Evolutionary conservation across 1,140 invertebrate species (phyloP), one percentile per base, ranked within the genome.

Genomic region (Diachasma alloeum): DNA sequence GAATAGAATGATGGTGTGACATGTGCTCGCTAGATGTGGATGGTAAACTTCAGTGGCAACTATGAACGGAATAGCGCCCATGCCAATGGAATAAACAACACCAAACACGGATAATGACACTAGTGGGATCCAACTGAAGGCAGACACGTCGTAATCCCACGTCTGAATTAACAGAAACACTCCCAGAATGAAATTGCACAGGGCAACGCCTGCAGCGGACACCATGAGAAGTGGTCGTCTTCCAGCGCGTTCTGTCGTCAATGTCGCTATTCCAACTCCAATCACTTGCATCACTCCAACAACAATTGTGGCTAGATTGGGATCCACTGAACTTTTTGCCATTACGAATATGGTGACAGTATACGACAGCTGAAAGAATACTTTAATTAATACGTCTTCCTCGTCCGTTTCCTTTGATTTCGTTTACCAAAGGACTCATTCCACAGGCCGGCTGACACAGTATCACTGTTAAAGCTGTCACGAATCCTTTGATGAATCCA

Each of bases 21-120:
- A 91, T 22, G 90, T 74, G 42, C 91, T 89, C 56, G 89, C 78
- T 0, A 90, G 79, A 79, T 91, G 83, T 48, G 87, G 81, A 6
- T 90, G 90, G 76, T 94, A 93, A 11, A 94, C 89, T 84, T 94
- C 94, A 0, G 92, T 90, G 53, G 92, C 89, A 0, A 94, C 83
- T 2, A 94, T 86, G 81, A 92, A 92, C 0, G 93, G 93, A 67
- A 92, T 82, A 1, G 87, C 86, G 1, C 91, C 91, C 44, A 89
- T 81, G 0, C 91, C 91, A 0, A 91, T 39, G 19, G 87, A 85
- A 66, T 90, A 91, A 0, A 88, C 84, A 1, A 92, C 82, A 66
- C 94, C 91, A 79, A 91, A 94, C 1, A 91, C 26, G 1, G 90
- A 90, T 0, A 92, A 70, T 3, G 91, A 87, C 0, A 90, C 46